Conservation (phyloP, 1,140 invertebrate species). For the Homalodisca vitripennis region DNA sequence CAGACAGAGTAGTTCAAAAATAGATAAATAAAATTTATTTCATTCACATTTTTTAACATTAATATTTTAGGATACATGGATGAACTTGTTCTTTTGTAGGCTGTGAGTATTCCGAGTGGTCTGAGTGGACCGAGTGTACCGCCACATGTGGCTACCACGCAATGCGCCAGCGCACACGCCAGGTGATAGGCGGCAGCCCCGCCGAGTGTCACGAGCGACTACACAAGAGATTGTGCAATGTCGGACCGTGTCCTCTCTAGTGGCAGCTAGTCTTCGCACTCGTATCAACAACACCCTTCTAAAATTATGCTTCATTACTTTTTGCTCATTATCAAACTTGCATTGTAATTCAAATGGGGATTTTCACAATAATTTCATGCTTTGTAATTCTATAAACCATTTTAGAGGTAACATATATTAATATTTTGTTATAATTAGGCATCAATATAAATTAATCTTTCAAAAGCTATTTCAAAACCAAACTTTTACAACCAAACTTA, state of each 20-base stretch:
- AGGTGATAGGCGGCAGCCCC: slow-evolving; percentile 44
- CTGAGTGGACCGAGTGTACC: slow-evolving; percentile 62
- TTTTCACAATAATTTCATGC: background rate
- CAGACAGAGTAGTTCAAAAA: too few species aligned
- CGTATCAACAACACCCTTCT: background rate
- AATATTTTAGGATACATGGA: too few species aligned
- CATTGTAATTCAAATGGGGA: background rate
- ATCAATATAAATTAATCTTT: too few species aligned
- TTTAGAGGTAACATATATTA: background rate
- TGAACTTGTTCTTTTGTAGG: slow-evolving; percentile 45
- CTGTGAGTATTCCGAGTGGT: slow-evolving; percentile 62
- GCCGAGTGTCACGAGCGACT: slow-evolving; percentile 46
- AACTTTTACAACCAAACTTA: too few species aligned
- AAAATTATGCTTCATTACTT: background rate
- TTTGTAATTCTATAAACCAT: background rate
- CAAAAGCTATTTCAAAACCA: too few species aligned
- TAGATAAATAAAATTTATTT: too few species aligned
- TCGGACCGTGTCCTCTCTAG: slow-evolving; percentile 38
- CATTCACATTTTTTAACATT: too few species aligned
- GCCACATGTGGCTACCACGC: slow-evolving; percentile 57
- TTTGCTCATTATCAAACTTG: background rate
- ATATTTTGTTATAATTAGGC: too few species aligned
- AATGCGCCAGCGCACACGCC: slow-evolving; percentile 51
- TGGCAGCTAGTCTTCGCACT: background rate
- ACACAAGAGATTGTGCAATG: slow-evolving; percentile 43